These are phyloP conservation scores for Pelobates fuscus DNA, from an alignment of 2,113 vertebrate species.

Conservation along the genomic window DNA sequence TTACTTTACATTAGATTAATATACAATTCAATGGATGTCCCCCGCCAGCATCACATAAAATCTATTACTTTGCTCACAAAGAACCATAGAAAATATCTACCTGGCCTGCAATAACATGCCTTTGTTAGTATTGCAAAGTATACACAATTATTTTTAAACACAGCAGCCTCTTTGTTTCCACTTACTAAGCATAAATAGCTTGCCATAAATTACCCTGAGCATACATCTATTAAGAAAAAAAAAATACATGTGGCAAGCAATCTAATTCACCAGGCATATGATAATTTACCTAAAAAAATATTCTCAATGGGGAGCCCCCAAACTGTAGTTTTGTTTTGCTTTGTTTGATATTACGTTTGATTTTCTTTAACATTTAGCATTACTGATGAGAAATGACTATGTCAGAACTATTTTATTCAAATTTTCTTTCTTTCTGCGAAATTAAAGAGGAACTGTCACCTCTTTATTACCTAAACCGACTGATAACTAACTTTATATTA, in stretches of 20 bases:
- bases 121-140: conserved; percentile 26
- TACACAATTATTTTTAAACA: conserved; percentile 23
- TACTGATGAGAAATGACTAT: too few species aligned
- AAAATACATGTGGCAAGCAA: neutral
- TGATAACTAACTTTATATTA: too few species aligned
- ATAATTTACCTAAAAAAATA: conserved; percentile 9
- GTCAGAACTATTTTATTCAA: too few species aligned
- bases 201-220: conserved; percentile 25
- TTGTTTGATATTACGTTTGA: too few species aligned
- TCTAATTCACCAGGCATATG: conserved; percentile 13
- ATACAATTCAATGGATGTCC: neutral
- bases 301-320: neutral
- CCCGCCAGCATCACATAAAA: neutral
- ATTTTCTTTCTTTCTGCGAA: too few species aligned
- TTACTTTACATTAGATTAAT: neutral
- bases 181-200: conserved; percentile 23
- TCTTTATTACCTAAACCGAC: too few species aligned
- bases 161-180: conserved; percentile 15
- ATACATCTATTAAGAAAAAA: conserved; percentile 24
- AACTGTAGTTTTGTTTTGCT: too few species aligned
- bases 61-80: neutral
- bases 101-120: conserved; percentile 1
- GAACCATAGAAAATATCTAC: neutral
- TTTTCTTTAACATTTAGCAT: too few species aligned
- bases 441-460: too few species aligned